A percentile compares a stretch with the other conserved stretches of the same genome.
phyloP scores from a whole-genome alignment of 2,113 vertebrate genomes.

The Gymnorhina tibicen region DNA sequence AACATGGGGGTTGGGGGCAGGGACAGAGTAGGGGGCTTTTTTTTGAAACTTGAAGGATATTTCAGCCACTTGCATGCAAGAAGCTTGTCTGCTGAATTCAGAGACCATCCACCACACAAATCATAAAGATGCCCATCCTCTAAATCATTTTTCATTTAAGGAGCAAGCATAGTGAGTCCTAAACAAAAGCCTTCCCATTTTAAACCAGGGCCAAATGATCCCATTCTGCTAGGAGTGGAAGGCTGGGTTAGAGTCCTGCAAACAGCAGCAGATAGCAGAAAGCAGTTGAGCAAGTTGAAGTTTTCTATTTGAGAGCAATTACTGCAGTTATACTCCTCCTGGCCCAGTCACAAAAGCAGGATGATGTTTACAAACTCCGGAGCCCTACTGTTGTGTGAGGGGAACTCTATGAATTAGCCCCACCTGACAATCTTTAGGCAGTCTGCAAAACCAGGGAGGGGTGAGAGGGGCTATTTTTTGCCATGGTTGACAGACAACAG shows the following conservation, averaged over 20 bases:
- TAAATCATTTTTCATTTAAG: neutral
- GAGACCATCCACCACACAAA: neutral
- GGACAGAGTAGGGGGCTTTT: neutral
- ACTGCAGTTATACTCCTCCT: neutral
- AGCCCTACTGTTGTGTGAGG: neutral
- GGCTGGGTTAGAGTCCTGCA: neutral
- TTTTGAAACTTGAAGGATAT: neutral
- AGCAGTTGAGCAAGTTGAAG: neutral
- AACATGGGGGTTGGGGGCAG: accelerated
- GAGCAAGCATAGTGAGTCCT: neutral
- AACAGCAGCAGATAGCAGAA: neutral
- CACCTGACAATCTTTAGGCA: constrained; percentile 21
- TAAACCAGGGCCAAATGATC: neutral
- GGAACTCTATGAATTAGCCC: neutral
- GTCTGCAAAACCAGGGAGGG: neutral
- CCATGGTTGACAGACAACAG: neutral
- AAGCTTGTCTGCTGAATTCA: neutral
- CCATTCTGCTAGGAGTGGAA: neutral
- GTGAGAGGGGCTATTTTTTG: neutral
- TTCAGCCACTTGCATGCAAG: neutral
- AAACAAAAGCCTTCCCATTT: neutral
- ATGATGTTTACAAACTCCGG: neutral
- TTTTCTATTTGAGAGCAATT: neutral
- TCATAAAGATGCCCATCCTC: neutral
- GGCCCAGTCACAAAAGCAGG: neutral